A percentile compares a stretch with the other conserved stretches of the same genome.
Conservation (phyloP, 53 echinoderm and acorn worm species). For the Zoroaster sp. region DNA sequence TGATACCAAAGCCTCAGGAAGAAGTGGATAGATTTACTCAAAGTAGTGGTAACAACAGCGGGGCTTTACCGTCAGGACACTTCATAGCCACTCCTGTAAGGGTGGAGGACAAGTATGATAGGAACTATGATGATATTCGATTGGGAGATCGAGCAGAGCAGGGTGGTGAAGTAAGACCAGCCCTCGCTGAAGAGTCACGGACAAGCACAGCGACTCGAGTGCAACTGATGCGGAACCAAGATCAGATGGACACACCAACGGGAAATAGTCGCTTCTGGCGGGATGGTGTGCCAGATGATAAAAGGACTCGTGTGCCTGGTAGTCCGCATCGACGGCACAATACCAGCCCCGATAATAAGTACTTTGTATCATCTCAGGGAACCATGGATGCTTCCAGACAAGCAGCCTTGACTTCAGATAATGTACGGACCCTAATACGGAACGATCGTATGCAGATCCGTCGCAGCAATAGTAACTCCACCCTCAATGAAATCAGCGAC, state of each 20-base stretch:
- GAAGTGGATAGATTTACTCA: background rate
- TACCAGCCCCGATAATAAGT: slow-evolving; percentile 83
- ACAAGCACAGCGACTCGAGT: slow-evolving; percentile 57
- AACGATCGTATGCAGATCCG: slow-evolving; percentile 69
- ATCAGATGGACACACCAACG: slow-evolving; percentile 46
- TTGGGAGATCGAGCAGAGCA: slow-evolving; percentile 12
- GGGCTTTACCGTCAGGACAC: slow-evolving; percentile 73
- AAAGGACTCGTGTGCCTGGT: slow-evolving; percentile 53
- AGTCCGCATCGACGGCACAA: slow-evolving; percentile 85
- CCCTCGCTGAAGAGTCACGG: slow-evolving; percentile 49
- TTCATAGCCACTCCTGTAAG: slow-evolving; percentile 84
- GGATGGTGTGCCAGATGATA: slow-evolving; percentile 71
- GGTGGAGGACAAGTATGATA: slow-evolving; percentile 67
- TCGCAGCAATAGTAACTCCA: slow-evolving; percentile 94
- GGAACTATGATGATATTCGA: slow-evolving; percentile 39
- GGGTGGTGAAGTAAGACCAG: slow-evolving; percentile 39
- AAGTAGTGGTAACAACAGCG: slow-evolving; percentile 49
- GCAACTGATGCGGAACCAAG: slow-evolving; percentile 54
- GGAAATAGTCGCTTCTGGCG: slow-evolving; percentile 70
- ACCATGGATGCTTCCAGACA: slow-evolving; percentile 16
- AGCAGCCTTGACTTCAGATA: slow-evolving; percentile 83
- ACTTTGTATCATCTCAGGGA: slow-evolving; percentile 76
- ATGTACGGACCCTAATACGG: slow-evolving; percentile 70
- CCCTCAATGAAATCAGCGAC: slow-evolving; percentile 80
- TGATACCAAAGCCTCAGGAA: slow-evolving; percentile 1